Percentiles rank a stretch among this genome's conserved stretches.
Conservation (phyloP, 2,797 vertebrate species). For the Amblyopsis hoosieri region DNA sequence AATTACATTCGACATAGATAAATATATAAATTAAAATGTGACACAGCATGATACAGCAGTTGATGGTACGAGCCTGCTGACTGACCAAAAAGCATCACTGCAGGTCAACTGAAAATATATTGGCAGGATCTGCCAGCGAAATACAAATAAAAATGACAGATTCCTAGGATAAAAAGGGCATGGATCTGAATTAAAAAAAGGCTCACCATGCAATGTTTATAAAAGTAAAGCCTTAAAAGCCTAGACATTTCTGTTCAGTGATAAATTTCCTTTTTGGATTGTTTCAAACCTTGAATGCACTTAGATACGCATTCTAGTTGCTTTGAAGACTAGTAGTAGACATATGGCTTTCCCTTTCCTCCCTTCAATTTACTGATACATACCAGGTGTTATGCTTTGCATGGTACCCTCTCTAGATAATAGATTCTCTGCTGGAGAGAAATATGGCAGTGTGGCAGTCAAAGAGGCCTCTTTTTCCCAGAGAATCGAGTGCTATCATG, state of each 20-base stretch:
- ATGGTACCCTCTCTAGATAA: conserved; percentile 61
- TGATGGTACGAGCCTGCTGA: conserved; percentile 14
- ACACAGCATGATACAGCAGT: too few species aligned
- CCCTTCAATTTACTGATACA: conserved; percentile 71
- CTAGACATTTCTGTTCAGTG: conserved; percentile 61
- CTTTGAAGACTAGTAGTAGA: conserved; percentile 72
- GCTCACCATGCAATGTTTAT: conserved; percentile 70
- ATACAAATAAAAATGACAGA: neutral
- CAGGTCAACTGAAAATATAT: conserved; percentile 5
- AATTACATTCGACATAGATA: conserved; percentile 10
- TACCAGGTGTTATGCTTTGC: conserved; percentile 72
- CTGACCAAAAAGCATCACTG: conserved; percentile 32
- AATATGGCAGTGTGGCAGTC: conserved; percentile 20
- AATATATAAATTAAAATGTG: neutral
- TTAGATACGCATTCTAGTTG: conserved; percentile 63
- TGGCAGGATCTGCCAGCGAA: too few species aligned
- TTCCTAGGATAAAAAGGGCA: conserved; percentile 63
- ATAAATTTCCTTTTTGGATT: conserved; percentile 73
- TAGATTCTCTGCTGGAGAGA: conserved; percentile 43
- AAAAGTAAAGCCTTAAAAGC: conserved; percentile 65
- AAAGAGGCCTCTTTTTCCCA: conserved; percentile 12
- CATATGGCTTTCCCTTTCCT: conserved; percentile 71
- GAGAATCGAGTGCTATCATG: conserved; percentile 40
- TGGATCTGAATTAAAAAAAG: conserved; percentile 61
- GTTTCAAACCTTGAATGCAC: conserved; percentile 70